Evolutionary conservation across 1,140 invertebrate genomes (phyloP).

Genomic region (Thaumatotibia leucotreta): DNA sequence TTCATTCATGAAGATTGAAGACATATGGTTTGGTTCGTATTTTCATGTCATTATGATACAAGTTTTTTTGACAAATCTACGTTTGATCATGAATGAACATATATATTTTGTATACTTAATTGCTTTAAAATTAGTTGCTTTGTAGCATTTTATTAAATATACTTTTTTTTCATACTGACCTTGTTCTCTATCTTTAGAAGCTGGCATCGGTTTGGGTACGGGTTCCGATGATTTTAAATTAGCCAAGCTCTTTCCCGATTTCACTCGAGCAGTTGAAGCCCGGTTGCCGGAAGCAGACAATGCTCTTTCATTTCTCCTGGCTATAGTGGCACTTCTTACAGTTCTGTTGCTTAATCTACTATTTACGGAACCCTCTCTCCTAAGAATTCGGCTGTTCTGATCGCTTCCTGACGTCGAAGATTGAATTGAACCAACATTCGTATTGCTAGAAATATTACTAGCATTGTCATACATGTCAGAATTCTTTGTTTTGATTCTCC

Average conservation of each 20-base stretch:
- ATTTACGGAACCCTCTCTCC: constrained; percentile 54
- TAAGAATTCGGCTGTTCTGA: constrained; percentile 51
- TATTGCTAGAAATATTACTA: constrained; percentile 66
- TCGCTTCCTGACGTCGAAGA: constrained; percentile 72
- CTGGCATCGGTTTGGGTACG: constrained; percentile 59
- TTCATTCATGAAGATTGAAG: no score
- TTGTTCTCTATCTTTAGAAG: constrained; percentile 83
- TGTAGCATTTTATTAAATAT: not conserved
- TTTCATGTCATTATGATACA: no score
- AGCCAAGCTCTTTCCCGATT: constrained; percentile 67
- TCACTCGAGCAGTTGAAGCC: constrained; percentile 80
- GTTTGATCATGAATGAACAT: no score
- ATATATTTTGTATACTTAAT: no score
- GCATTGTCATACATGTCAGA: constrained; percentile 67
- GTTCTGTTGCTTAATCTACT: constrained; percentile 66
- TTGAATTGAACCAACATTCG: constrained; percentile 59
- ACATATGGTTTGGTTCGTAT: no score
- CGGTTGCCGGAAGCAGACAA: constrained; percentile 62
- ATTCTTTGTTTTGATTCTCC: constrained; percentile 48
- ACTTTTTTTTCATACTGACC: constrained; percentile 54
- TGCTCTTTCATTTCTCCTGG: constrained; percentile 55
- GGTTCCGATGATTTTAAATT: constrained; percentile 66
- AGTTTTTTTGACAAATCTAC: no score
- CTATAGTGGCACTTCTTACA: constrained; percentile 79
- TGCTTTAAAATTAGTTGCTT: not conserved